Evolutionary conservation across 2,113 vertebrate species (phyloP).

Genomic region (Ia io): DNA sequence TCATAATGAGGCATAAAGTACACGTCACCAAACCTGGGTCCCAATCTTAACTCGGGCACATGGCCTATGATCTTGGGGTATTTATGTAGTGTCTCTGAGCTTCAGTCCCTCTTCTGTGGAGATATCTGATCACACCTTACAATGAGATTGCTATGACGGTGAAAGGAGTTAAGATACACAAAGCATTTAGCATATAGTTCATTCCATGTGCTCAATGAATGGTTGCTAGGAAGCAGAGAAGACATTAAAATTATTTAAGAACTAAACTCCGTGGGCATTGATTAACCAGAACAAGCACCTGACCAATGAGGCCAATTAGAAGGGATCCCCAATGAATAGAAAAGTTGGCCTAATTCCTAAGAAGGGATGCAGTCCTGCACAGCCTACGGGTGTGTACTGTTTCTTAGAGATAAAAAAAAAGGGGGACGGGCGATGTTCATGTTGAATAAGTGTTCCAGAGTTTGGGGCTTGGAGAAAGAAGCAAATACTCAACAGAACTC

Average conservation of each 20-base stretch:
- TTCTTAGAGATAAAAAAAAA: constrained; percentile 7
- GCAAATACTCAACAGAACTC: background rate
- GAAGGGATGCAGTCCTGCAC: background rate
- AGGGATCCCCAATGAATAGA: background rate
- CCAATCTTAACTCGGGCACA: background rate
- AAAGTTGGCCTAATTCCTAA: background rate
- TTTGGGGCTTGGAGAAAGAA: background rate
- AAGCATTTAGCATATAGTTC: background rate
- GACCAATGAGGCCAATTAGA: background rate
- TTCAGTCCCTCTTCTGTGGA: background rate
- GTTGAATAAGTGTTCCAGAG: background rate
- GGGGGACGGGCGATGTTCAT: background rate
- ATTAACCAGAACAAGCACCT: background rate
- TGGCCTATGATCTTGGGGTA: background rate
- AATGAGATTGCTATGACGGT: background rate
- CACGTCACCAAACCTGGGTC: background rate
- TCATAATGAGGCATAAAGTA: background rate
- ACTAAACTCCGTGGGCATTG: background rate
- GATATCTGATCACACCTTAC: background rate
- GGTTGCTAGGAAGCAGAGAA: background rate
- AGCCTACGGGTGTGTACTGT: background rate
- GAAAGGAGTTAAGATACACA: background rate
- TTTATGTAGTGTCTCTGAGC: background rate
- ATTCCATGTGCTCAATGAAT: background rate
- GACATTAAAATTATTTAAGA: background rate